Conservation (phyloP, 1,140 invertebrate genomes). For the Pseudomyrmex gracilis region DNA sequence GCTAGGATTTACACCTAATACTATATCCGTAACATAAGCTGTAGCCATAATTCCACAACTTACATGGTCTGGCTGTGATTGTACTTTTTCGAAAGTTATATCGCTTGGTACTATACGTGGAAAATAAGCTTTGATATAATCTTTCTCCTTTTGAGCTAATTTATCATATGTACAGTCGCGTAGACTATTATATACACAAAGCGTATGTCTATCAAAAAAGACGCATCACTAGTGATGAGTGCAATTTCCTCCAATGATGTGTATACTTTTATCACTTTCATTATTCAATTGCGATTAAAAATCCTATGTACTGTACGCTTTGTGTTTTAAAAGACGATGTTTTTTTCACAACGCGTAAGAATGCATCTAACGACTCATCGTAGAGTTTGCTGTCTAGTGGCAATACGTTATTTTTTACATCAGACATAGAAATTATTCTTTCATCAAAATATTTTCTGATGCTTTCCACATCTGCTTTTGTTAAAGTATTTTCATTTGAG, state of each 20-base stretch:
- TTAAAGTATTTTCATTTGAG: background rate
- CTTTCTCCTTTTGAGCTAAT: no score
- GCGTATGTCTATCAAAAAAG: no score
- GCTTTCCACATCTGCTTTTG: background rate
- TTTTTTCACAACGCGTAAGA: background rate
- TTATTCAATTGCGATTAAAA: background rate
- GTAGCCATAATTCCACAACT: no score
- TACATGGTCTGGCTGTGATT: no score
- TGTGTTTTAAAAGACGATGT: background rate
- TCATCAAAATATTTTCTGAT: background rate
- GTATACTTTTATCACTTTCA: background rate
- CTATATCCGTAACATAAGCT: no score
- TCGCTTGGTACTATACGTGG: no score
- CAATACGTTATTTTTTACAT: background rate
- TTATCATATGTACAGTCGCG: no score
- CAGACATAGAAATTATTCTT: background rate
- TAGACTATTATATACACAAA: no score
- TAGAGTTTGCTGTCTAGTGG: background rate
- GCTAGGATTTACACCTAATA: no score
- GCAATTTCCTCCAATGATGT: background rate
- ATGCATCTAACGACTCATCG: conserved; percentile 1
- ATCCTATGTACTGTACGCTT: background rate
- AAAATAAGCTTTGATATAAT: no score
- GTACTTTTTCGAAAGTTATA: no score
- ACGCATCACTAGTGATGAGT: background rate